These are phyloP conservation scores for Noturus placidus DNA, from an alignment of 2,113 vertebrate species.

Conservation along the genomic window DNA sequence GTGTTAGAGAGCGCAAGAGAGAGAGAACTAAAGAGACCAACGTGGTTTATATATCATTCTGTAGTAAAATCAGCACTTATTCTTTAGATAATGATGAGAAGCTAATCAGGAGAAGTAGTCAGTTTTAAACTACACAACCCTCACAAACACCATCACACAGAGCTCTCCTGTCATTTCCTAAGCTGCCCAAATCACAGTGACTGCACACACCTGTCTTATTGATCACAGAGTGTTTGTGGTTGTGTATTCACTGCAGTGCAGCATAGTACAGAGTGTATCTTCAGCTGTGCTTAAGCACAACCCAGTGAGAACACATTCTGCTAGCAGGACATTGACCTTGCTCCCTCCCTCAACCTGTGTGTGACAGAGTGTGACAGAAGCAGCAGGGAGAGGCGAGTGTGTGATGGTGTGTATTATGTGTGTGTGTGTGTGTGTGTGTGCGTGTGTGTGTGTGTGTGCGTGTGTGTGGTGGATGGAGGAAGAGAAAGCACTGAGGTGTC, in stretches of 20 bases:
- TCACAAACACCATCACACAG: slow-evolving; percentile 21
- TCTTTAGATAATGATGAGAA: neutral
- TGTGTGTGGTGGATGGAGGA: slow-evolving; percentile 40
- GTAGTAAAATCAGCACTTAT: neutral
- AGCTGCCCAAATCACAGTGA: slow-evolving; percentile 4
- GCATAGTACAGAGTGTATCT: slow-evolving; percentile 55
- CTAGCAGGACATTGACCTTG: slow-evolving; percentile 51
- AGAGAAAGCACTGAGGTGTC: slow-evolving; percentile 73
- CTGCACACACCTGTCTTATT: slow-evolving; percentile 27
- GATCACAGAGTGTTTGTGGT: slow-evolving; percentile 15
- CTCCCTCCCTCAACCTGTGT: slow-evolving; percentile 57
- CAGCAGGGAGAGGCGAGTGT: slow-evolving; percentile 40
- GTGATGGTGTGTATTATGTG: slow-evolving; percentile 37
- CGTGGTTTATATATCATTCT: no score
- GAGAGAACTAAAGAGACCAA: neutral
- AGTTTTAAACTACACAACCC: neutral
- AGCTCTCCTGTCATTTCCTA: neutral
- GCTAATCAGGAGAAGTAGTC: neutral
- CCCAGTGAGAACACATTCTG: slow-evolving; percentile 32
- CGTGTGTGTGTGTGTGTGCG: slow-evolving; percentile 55
- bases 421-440: slow-evolving; percentile 50
- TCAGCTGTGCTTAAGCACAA: slow-evolving; percentile 39
- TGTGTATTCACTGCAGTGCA: slow-evolving; percentile 46
- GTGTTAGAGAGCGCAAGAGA: neutral
- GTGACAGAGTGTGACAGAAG: slow-evolving; percentile 50